These are phyloP conservation scores for Mus spretus DNA, from an alignment of 2,797 vertebrate genomes.

Conservation along the genomic window DNA sequence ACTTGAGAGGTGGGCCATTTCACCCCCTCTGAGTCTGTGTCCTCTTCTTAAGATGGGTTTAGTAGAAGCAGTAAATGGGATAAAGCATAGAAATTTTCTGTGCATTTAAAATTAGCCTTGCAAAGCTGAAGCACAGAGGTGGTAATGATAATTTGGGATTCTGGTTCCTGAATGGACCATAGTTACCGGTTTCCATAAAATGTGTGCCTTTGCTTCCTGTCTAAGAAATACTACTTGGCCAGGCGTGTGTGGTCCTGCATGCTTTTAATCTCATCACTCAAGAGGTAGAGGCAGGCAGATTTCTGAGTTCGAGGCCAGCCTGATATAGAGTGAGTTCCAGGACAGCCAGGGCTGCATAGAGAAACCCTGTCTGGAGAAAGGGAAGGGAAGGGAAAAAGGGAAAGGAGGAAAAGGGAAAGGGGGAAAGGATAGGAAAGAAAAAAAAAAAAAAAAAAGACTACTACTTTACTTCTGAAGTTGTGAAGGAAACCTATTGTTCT, in stretches of 20 bases:
- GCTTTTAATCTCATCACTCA: neutral
- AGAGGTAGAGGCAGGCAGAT: neutral
- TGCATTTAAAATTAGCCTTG: neutral
- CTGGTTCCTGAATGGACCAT: neutral
- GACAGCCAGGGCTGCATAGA: neutral
- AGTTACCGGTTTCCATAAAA: neutral
- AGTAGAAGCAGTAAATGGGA: neutral
- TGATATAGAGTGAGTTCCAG: neutral
- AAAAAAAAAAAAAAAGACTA: neutral
- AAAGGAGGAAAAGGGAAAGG: too few species aligned
- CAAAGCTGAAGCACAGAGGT: neutral
- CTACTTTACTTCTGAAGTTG: neutral
- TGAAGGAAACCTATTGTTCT: neutral
- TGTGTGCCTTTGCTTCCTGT: neutral
- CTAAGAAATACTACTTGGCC: neutral
- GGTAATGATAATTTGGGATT: neutral
- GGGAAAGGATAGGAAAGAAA: too few species aligned
- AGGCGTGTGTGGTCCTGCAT: neutral
- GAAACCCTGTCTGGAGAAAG: neutral
- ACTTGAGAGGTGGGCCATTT: neutral
- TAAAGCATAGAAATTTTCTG: neutral
- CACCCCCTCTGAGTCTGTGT: neutral
- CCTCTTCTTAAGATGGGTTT: neutral
- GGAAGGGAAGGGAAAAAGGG: neutral
- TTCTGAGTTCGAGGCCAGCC: neutral